Base-by-base conservation (phyloP, 2,113 vertebrate species). In the Nothoprocta pentlandii region DNA sequence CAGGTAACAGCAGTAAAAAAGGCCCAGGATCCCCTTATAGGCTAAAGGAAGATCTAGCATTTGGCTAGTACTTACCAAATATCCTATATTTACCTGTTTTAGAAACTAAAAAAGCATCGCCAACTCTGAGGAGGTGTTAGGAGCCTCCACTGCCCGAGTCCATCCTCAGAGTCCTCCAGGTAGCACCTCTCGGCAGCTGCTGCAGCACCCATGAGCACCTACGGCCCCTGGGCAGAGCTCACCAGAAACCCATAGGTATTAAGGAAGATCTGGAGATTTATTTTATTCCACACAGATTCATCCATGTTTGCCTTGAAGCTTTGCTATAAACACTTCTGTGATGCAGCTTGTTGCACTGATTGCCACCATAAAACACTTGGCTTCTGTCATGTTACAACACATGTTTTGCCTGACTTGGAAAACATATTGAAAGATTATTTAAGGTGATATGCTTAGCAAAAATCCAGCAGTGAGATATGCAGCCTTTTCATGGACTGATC, bases 371-470 rank as follows among this genome's bases (percentile, higher is more conserved):
- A 75, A 90, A 90, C 28, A 64, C 64, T 80, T 63, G 75, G 56
- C 61, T 92, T 34, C 34, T 7, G 0, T 85, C 67, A 39, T 59
- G 53, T 46, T 92, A 75, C 80, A 86, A 90, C 74, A 74, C 0
- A 7, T 70, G 5, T 26, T 86, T 90, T 93, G 19, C 21, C 58
- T 6, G 2, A 42, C 39, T 51, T 75, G 19, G 56, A 66, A 87
- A 85, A 46, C 54, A 41, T 49, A 20, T 13, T 41, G 47, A 79
- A 69, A 82, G 39, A 95, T 82, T 74, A 44, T 54, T 82, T 77
- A 34, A 94, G 71, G 54, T 70, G 3, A n/a, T 80, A 25, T 1
- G 11, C 32, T 79, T 68, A 51, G 51, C 11, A 64, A 90, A 89
- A 62, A 82, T 28, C 0, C 4, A 28, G 32, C 25, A 81, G 42